A percentile compares a stretch with the other conserved stretches of the same genome.
Conservation (phyloP, 2,797 vertebrate species). For the Hemitrygon akajei region DNA sequence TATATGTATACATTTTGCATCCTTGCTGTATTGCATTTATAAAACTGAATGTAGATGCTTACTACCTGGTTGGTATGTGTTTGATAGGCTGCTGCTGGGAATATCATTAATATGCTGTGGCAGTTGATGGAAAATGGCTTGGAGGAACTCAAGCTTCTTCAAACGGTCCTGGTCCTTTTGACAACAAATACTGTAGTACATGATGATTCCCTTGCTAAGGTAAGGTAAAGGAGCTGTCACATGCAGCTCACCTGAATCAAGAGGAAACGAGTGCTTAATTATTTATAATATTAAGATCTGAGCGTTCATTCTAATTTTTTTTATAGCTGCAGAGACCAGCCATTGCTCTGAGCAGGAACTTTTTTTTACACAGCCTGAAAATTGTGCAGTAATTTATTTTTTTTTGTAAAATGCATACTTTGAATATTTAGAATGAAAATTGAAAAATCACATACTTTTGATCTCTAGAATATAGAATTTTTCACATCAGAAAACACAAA, state of each 20-base stretch:
- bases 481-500: too few relatives aligned
- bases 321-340: too few relatives aligned
- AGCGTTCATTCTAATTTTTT: too few relatives aligned
- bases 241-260: neutral
- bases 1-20: neutral
- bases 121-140: conserved; percentile 97
- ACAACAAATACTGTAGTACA: conserved; percentile 97
- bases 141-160: conserved; percentile 92
- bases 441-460: too few relatives aligned
- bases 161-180: conserved; percentile 92
- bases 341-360: too few relatives aligned
- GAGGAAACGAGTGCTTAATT: neutral
- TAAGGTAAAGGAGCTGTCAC: conserved; percentile 44
- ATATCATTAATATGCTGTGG: conserved; percentile 99
- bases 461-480: too few relatives aligned
- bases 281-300: neutral
- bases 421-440: too few relatives aligned
- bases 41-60: neutral
- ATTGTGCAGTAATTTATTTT: too few relatives aligned
- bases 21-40: neutral
- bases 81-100: conserved; percentile 84
- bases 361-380: too few relatives aligned
- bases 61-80: conserved; percentile 32
- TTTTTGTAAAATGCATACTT: too few relatives aligned
- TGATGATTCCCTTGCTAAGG: conserved; percentile 75